phyloP scores from a whole-genome alignment of 2,888 invertebrate species.

The Lordiphosa andalusiaca region DNA sequence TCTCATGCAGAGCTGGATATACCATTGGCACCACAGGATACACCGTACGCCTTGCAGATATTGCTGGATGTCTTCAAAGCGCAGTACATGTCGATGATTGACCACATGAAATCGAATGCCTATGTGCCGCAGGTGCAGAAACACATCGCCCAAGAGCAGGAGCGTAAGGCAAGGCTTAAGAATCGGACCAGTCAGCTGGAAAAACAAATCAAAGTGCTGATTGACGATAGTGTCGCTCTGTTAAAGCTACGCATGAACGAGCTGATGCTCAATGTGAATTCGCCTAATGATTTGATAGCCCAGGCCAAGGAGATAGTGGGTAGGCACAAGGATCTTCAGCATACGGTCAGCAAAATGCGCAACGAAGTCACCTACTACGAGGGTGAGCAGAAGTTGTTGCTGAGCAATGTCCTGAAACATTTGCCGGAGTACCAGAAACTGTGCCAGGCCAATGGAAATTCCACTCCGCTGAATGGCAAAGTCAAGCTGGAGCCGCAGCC shows the following conservation, averaged over 20 bases:
- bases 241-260: slow-evolving; percentile 95
- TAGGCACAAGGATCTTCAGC: slow-evolving; percentile 94
- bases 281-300: slow-evolving; percentile 90
- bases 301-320: slow-evolving; percentile 96
- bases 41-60: slow-evolving; percentile 93
- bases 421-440: slow-evolving; percentile 83
- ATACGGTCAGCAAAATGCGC: slow-evolving; percentile 92
- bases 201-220: slow-evolving; percentile 94
- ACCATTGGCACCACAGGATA: slow-evolving; percentile 87
- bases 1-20: slow-evolving; percentile 92
- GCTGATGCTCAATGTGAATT: slow-evolving; percentile 92
- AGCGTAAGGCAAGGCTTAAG: slow-evolving; percentile 89
- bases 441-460: slow-evolving; percentile 24
- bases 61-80: slow-evolving; percentile 91
- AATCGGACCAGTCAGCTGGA: slow-evolving; percentile 93
- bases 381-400: slow-evolving; percentile 87
- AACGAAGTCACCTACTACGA: slow-evolving; percentile 87
- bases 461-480: slow-evolving; percentile 57
- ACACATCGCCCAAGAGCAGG: slow-evolving; percentile 91
- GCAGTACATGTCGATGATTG: slow-evolving; percentile 91
- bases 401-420: slow-evolving; percentile 85
- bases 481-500: slow-evolving; percentile 66
- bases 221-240: slow-evolving; percentile 94
- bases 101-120: slow-evolving; percentile 89
- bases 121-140: slow-evolving; percentile 87